Evolutionary conservation across 1,140 invertebrate genomes (phyloP), one percentile per base, ranked within the genome.

Genomic region (Drosophila carrolli): DNA sequence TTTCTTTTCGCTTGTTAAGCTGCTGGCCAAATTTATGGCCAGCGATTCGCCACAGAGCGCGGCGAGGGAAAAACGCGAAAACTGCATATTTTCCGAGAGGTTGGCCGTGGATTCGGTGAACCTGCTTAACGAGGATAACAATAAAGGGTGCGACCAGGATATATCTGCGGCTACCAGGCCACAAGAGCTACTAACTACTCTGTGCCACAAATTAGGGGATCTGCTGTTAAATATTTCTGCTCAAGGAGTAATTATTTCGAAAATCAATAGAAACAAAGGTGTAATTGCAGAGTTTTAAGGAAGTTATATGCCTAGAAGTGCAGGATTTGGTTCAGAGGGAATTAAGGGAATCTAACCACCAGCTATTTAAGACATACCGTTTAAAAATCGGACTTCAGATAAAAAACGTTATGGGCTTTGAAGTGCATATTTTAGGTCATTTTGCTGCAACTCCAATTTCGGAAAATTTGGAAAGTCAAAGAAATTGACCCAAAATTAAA

Each of bases 1-100:
- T 46, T 44, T 32, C 27, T 14, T 48, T 43, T 72, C 38, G 56
- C 75, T 76, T 77, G 73, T 68, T 77, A 77, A 77, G 75, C 73
- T 77, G 75, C 65, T 67, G 19, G 46, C 53, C 62, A 77, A 77
- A 77, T 77, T 77, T 77, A 70, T 77, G 55, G 62, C 62, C 35
- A 68, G 51, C 48, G 55, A 74, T 32, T 32, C 29, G 29, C 29
- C 29, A 32, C 29, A 8, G 29, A 32, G 29, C 54, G 55, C 38
- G 27, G 9, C 37, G 38, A 5, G 37, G 23, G 4, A 50, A 56
- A 41, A 48, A 35, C 29, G 48, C 14, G 50, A 40, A 41, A 54
- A 66, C 38, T 58, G 66, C 63, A 56, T 40, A 70, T 55, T 70
- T 67, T 54, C 9, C 10, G 32, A 47, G n/a, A 47, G 23, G 58